Evolutionary conservation across 2,888 invertebrate species (phyloP).

Genomic region (Palloptera scutellata): DNA sequence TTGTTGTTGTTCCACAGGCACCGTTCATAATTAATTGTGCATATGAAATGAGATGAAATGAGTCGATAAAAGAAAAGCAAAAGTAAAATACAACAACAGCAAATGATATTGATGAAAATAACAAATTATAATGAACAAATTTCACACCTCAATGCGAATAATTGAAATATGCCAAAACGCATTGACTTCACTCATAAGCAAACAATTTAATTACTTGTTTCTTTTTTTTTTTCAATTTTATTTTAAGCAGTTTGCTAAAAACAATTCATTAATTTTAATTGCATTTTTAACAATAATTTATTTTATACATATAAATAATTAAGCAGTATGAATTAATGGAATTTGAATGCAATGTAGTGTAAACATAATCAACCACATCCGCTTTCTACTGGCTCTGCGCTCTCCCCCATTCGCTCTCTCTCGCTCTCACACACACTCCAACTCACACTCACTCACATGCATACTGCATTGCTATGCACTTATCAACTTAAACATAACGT

Average conservation of each 20-base stretch:
- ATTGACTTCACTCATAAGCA: background rate
- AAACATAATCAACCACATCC: too few species aligned
- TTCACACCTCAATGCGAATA: constrained; percentile 27
- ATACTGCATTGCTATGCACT: background rate
- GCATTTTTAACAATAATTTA: constrained; percentile 1
- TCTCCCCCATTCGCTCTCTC: background rate
- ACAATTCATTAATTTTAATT: constrained; percentile 18
- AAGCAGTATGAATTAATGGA: too few species aligned
- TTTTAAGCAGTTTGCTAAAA: too few species aligned
- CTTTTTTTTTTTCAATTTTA: too few species aligned
- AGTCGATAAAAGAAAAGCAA: too few species aligned
- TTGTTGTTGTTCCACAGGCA: too few species aligned
- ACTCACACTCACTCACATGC: background rate
- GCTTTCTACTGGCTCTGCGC: background rate
- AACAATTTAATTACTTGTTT: too few species aligned
- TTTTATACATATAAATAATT: too few species aligned
- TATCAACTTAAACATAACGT: background rate
- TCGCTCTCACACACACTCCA: too few species aligned
- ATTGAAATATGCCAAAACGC: constrained; percentile 23
- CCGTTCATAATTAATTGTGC: too few species aligned
- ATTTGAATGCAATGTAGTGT: too few species aligned
- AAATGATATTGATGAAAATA: background rate
- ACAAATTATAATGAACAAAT: background rate
- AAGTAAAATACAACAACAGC: background rate
- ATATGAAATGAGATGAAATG: too few species aligned